A percentile compares a stretch with the other conserved stretches of the same genome.
Evolutionary conservation across 2,888 invertebrate genomes (phyloP).

Genomic region (Electrophaes corylata): DNA sequence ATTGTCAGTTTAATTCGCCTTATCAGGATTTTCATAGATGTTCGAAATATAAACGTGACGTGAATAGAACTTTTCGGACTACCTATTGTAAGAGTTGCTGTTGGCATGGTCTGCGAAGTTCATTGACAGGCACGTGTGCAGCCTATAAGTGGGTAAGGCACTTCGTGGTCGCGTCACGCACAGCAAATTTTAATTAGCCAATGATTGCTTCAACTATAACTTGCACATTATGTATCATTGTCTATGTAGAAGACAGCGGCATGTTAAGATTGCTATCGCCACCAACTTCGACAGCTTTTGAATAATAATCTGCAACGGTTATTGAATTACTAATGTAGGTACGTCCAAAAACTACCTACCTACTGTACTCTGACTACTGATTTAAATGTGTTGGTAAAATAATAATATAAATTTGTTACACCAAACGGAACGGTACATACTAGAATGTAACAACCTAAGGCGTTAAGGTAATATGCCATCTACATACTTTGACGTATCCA

Average conservation of each 20-base stretch:
- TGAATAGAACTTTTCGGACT: conserved; percentile 49
- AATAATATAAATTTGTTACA: background rate
- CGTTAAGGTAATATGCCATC: too few relatives aligned
- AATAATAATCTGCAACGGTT: conserved; percentile 66
- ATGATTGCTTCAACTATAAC: conserved; percentile 71
- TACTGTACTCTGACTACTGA: background rate
- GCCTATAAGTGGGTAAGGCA: conserved; percentile 75
- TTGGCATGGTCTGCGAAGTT: conserved; percentile 72
- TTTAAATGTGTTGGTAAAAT: too few relatives aligned
- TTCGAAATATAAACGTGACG: conserved; percentile 23
- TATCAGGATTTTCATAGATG: conserved; percentile 17
- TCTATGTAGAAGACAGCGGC: conserved; percentile 54
- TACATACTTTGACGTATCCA: too few relatives aligned
- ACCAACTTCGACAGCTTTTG: conserved; percentile 56
- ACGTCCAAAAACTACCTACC: too few relatives aligned
- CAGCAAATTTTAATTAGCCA: conserved; percentile 80
- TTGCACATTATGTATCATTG: conserved; percentile 61
- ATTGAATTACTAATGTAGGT: conserved; percentile 23
- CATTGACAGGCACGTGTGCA: conserved; percentile 83
- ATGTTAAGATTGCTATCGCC: conserved; percentile 68
- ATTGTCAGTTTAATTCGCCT: background rate
- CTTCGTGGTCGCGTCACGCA: conserved; percentile 77
- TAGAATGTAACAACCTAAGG: too few relatives aligned
- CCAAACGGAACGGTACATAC: too few relatives aligned
- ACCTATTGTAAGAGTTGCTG: conserved; percentile 61